A percentile compares a stretch with the other conserved stretches of the same genome.
phyloP scores from a whole-genome alignment of 2,888 invertebrate species.

The Drosophila ustulata region DNA sequence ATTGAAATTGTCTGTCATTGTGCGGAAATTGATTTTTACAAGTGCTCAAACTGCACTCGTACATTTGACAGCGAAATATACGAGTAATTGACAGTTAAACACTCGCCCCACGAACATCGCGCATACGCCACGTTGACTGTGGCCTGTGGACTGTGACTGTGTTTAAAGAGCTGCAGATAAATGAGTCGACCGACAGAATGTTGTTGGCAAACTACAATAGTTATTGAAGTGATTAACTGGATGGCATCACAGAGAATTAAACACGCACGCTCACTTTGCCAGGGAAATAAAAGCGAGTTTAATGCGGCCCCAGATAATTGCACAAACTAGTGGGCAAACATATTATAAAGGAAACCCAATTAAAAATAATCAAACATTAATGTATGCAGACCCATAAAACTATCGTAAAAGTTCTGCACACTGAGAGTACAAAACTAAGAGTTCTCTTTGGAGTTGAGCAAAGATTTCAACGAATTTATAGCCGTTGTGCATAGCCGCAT shows the following conservation, averaged over 20 bases:
- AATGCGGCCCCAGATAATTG: conserved; percentile 40
- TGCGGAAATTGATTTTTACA: conserved; percentile 63
- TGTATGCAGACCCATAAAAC: conserved; percentile 43
- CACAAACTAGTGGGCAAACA: conserved; percentile 34
- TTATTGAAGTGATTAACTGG: conserved; percentile 36
- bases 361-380: conserved; percentile 58
- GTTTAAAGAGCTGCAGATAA: conserved; percentile 41
- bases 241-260: conserved; percentile 3
- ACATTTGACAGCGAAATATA: conserved; percentile 56
- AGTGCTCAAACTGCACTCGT: conserved; percentile 37
- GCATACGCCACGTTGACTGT: conserved; percentile 41
- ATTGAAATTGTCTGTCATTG: conserved; percentile 54
- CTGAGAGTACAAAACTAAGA: neutral
- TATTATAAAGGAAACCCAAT: conserved; percentile 49
- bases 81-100: conserved; percentile 6
- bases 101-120: conserved; percentile 30
- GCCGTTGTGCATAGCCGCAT: neutral
- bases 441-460: neutral
- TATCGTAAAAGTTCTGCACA: neutral
- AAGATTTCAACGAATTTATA: neutral
- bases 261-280: neutral
- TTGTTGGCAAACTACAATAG: conserved; percentile 15
- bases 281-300: conserved; percentile 27
- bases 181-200: conserved; percentile 21
- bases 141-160: conserved; percentile 9